These are phyloP conservation scores for Coreius guichenoti DNA, from an alignment of 2,797 vertebrate genomes.

Conservation along the genomic window DNA sequence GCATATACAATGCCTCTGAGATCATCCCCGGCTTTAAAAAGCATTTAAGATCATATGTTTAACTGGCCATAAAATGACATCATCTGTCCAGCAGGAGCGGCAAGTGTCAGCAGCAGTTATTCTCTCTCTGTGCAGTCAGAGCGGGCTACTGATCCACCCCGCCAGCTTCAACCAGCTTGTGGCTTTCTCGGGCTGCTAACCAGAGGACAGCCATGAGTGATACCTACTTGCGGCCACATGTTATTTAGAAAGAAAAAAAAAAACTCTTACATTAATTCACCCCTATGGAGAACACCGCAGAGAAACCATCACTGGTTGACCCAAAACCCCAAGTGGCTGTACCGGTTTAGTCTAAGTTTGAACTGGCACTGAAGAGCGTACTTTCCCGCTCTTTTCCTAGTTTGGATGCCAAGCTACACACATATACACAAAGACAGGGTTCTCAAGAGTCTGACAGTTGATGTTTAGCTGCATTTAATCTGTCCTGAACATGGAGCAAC, in stretches of 20 bases:
- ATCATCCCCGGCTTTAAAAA: conserved; percentile 67
- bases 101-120: conserved; percentile 49
- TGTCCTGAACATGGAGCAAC: conserved; percentile 64
- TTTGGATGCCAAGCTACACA: conserved; percentile 71
- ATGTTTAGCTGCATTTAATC: conserved; percentile 66
- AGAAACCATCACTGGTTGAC: conserved; percentile 71
- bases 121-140: conserved; percentile 45
- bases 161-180: conserved; percentile 62
- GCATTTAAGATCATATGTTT: conserved; percentile 65
- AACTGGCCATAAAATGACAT: conserved; percentile 68
- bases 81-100: conserved; percentile 54
- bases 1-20: conserved; percentile 69
- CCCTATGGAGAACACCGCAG: conserved; percentile 56
- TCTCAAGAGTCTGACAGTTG: conserved; percentile 65
- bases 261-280: conserved; percentile 71
- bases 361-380: conserved; percentile 71
- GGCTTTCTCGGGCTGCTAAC: conserved; percentile 65
- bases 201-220: conserved; percentile 68
- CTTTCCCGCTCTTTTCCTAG: conserved; percentile 69
- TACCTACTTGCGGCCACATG: conserved; percentile 72
- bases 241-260: conserved; percentile 57
- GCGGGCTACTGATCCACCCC: conserved; percentile 45
- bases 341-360: conserved; percentile 74
- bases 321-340: conserved; percentile 77
- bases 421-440: conserved; percentile 59